Base-by-base conservation (phyloP, 2,797 vertebrate species). In the Enteromius unitaeniatus region DNA sequence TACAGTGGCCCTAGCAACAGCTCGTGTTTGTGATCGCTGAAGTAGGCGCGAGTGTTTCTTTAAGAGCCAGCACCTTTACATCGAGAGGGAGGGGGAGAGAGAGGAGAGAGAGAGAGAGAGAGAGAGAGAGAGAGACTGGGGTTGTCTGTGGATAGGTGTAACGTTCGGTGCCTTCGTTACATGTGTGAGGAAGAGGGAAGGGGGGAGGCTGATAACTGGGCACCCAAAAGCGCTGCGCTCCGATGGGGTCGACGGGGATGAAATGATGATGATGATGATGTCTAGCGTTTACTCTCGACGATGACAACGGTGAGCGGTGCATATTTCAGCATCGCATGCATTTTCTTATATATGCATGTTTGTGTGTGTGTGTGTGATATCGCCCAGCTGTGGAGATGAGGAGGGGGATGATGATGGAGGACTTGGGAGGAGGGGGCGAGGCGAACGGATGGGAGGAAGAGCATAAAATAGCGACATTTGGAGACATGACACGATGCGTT, bases 281-380 rank as follows among this genome's bases (percentile, higher is more conserved):
- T 86, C 88, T 55, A 85, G 77, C 65, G 80, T 81, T 84, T 89
- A 86, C 84, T 79, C 79, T 81, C 91, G 81, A 87, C 67, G 88
- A 94, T 95, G 94, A 92, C 91, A 81, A 82, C 82, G 94, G 95
- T 95, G 93, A 95, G 95, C 84, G 81, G 45, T 65, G 79, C 79
- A 60, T 72, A 58, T 82, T 72, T 82, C 67, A 78, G 68, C 69
- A 84, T 88, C 81, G 86, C 55, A 84, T 86, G 83, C 77, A 86
- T 87, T 86, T 80, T 85, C 68, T 75, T 72, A 79, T 79, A 60
- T 85, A 65, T 75, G 85, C 70, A 60, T 85, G 85, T 79, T 73
- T 84, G 74, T 83, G 85, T 77, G 53, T 76, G 53, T 76, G 53
- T 45, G 42, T 82, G 82, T 89, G 87, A 83, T 87, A 90, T 88